Evolutionary conservation across 2,113 vertebrate species (phyloP).

Genomic region (Dromas ardeola): DNA sequence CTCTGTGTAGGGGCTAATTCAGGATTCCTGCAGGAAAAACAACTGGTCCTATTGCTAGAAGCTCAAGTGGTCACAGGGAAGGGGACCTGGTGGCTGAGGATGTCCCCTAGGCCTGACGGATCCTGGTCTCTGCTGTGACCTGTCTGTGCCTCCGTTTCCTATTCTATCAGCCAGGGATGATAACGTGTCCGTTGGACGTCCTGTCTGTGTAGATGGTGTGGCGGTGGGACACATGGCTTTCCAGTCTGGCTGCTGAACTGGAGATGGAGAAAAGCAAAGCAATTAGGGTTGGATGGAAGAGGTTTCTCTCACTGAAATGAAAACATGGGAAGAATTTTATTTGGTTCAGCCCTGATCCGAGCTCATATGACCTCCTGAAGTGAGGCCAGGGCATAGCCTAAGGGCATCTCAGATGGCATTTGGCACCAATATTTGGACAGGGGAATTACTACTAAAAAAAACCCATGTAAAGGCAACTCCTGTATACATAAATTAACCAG

Average conservation of each 20-base stretch:
- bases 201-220: background rate
- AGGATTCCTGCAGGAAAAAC: background rate
- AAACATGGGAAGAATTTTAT: background rate
- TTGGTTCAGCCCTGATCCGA: background rate
- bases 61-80: background rate
- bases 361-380: background rate
- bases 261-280: background rate
- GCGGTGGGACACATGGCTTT: fast-evolving
- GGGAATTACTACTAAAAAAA: background rate
- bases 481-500: fast-evolving
- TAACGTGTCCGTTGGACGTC: fast-evolving
- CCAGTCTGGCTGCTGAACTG: background rate
- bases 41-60: background rate
- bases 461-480: background rate
- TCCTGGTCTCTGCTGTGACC: background rate
- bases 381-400: background rate
- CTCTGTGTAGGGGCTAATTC: background rate
- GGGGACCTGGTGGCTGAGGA: background rate
- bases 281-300: background rate
- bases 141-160: background rate
- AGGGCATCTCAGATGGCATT: background rate
- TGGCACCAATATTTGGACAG: background rate
- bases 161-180: background rate
- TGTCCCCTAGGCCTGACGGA: background rate
- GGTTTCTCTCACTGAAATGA: background rate